phyloP scores from a whole-genome alignment of 35 echinoderm and acorn worm genomes.

The Chiridota heheva region DNA sequence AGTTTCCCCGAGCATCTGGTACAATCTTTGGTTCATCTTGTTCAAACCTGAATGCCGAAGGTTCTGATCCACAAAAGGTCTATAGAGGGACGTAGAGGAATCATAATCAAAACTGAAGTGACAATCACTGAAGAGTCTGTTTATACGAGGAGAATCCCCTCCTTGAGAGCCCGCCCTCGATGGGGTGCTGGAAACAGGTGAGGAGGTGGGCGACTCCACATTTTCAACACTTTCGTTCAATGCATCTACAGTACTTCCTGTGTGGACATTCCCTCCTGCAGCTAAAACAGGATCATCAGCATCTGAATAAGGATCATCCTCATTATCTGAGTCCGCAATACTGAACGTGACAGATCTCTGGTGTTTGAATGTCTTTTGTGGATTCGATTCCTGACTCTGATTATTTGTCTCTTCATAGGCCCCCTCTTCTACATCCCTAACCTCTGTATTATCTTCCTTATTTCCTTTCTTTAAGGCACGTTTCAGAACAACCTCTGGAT shows the following conservation, averaged over 20 bases:
- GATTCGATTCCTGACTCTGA: no score
- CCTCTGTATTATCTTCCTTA: no score
- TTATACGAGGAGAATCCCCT: slow-evolving; percentile 57
- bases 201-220: neutral
- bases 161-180: slow-evolving; percentile 13
- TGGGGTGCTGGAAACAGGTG: slow-evolving; percentile 57
- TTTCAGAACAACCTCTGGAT: no score
- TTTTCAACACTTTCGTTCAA: neutral
- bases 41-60: slow-evolving; percentile 78
- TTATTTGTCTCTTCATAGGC: no score
- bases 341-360: slow-evolving; percentile 47
- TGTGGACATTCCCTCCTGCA: neutral
- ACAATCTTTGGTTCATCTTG: slow-evolving; percentile 76
- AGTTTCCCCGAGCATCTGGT: slow-evolving; percentile 73
- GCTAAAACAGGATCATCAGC: neutral
- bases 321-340: slow-evolving; percentile 48
- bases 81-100: slow-evolving; percentile 74
- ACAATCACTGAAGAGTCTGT: slow-evolving; percentile 76
- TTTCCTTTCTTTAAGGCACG: no score
- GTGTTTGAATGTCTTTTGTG: no score
- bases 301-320: neutral
- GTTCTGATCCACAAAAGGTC: slow-evolving; percentile 88
- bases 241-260: neutral
- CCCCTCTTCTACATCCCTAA: no score
- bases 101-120: slow-evolving; percentile 97